Conservation (phyloP, 2,888 invertebrate genomes). For the Notodonta dromedarius region DNA sequence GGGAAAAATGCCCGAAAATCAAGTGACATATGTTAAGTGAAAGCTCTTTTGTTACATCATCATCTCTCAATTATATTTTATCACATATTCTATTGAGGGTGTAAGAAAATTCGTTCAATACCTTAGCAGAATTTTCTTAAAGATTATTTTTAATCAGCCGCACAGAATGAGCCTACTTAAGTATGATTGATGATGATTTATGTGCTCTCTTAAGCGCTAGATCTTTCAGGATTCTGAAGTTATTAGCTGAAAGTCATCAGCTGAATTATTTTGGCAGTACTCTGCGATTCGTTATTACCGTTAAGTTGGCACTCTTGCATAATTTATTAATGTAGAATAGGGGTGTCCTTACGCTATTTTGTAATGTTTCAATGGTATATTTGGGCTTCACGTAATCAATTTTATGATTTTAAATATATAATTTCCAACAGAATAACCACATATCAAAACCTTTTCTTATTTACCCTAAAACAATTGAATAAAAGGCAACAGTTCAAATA, state of each 20-base stretch:
- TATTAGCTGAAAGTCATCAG: background rate
- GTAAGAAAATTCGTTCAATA: background rate
- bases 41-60: too few species aligned
- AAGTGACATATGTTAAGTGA: background rate
- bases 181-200: slow-evolving; percentile 17
- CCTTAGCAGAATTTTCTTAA: background rate
- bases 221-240: background rate
- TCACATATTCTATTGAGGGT: background rate
- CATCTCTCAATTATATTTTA: too few species aligned
- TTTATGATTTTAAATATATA: too few species aligned
- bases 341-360: too few species aligned
- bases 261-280: background rate
- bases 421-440: background rate
- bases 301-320: too few species aligned
- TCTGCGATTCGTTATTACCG: too few species aligned
- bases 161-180: background rate
- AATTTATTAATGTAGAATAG: too few species aligned
- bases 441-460: slow-evolving; percentile 5
- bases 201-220: background rate
- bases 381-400: too few species aligned
- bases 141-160: background rate
- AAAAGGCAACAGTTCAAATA: slow-evolving; percentile 19
- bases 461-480: slow-evolving; percentile 21
- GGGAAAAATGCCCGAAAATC: background rate
- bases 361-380: too few species aligned